Evolutionary conservation across 2,888 invertebrate species (phyloP).

Genomic region (Caenorhabditis sp.): DNA sequence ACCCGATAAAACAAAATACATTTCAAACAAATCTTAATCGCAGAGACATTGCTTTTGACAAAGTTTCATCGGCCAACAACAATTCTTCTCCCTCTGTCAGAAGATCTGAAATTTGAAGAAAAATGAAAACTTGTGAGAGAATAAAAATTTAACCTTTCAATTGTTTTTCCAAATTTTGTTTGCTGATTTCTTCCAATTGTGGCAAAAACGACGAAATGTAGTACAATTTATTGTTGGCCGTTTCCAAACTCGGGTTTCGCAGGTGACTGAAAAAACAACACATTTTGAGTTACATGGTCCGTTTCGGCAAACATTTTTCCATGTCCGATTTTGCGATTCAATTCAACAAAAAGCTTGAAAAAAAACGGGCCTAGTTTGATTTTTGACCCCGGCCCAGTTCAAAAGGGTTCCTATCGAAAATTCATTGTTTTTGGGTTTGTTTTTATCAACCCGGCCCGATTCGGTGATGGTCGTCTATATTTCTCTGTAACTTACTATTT

Average conservation of each 20-base stretch:
- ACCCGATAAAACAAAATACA: background rate
- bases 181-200: constrained; percentile 88
- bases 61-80: constrained; percentile 89
- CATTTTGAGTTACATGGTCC: constrained; percentile 5
- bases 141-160: constrained; percentile 1
- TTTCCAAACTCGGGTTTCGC: constrained; percentile 84
- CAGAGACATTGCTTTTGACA: constrained; percentile 76
- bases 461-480: too few relatives aligned
- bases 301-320: too few relatives aligned
- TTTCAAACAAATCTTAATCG: constrained; percentile 66
- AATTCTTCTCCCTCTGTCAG: constrained; percentile 86
- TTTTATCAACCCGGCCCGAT: too few relatives aligned
- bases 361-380: too few relatives aligned
- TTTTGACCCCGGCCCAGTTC: too few relatives aligned
- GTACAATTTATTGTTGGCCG: constrained; percentile 86
- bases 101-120: constrained; percentile 77
- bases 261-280: constrained; percentile 78
- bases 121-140: constrained; percentile 12
- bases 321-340: too few relatives aligned
- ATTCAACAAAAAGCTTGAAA: too few relatives aligned
- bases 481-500: constrained; percentile 78
- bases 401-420: too few relatives aligned
- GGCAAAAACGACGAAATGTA: constrained; percentile 82
- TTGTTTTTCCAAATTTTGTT: constrained; percentile 79
- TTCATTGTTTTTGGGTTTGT: too few relatives aligned